Percentiles rank a stretch among this genome's conserved stretches.
Conservation (phyloP, 2,113 vertebrate species). For the Carettochelys insculpta region DNA sequence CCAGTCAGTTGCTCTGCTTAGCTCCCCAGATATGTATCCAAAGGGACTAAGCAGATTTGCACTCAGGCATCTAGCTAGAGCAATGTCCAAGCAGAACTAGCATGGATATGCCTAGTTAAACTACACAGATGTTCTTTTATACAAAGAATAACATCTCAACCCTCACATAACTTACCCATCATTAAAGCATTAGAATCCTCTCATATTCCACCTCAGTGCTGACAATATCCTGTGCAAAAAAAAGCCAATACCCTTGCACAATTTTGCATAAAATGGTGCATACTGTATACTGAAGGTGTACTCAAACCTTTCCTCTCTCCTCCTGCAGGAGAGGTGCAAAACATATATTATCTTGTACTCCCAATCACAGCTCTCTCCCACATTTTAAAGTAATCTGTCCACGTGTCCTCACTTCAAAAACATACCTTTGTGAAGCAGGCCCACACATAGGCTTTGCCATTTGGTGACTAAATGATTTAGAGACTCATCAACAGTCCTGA, state of each 20-base stretch:
- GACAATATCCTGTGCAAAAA: too few relatives aligned
- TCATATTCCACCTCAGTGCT: too few relatives aligned
- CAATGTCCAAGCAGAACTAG: neutral
- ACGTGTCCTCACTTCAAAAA: neutral
- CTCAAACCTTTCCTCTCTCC: too few relatives aligned
- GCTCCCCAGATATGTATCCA: too few relatives aligned
- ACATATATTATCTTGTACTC: neutral
- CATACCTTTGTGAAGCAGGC: neutral
- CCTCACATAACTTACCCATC: too few relatives aligned
- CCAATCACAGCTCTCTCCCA: neutral
- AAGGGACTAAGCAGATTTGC: too few relatives aligned
- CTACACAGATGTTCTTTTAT: too few relatives aligned
- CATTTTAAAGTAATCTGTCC: neutral
- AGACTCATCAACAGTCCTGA: neutral
- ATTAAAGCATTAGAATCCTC: too few relatives aligned
- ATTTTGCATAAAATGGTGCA: neutral
- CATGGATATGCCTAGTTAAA: too few relatives aligned
- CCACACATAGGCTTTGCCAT: neutral
- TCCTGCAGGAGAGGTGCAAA: neutral
- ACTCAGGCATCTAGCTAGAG: too few relatives aligned
- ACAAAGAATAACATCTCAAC: too few relatives aligned
- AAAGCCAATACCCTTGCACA: neutral
- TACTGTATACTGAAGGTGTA: neutral
- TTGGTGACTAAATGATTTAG: neutral
- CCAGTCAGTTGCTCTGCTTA: too few relatives aligned